Conservation (phyloP, 2,888 invertebrate species). For the Molanna angustata region DNA sequence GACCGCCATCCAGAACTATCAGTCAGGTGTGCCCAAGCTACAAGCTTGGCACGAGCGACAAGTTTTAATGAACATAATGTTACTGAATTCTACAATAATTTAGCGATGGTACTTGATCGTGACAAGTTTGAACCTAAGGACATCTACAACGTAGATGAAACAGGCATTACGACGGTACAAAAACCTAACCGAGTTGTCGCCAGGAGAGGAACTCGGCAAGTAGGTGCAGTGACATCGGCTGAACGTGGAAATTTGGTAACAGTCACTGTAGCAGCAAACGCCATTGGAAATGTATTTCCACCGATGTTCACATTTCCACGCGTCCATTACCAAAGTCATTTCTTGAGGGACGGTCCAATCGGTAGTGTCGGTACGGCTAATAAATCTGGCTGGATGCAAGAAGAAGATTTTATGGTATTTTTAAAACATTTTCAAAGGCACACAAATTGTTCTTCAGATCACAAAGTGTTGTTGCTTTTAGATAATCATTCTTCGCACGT, state of each 20-base stretch:
- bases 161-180: conserved; percentile 39
- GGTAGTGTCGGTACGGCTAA: conserved; percentile 34
- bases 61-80: conserved; percentile 4
- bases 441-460: conserved; percentile 12
- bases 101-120: conserved; percentile 31
- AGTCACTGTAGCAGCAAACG: conserved; percentile 35
- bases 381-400: conserved; percentile 37
- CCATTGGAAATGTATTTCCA: conserved; percentile 37
- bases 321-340: conserved; percentile 33
- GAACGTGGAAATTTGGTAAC: conserved; percentile 39
- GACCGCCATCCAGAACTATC: neutral
- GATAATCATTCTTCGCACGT: conserved; percentile 22
- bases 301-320: conserved; percentile 39
- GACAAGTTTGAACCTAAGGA: conserved; percentile 35
- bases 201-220: conserved; percentile 38
- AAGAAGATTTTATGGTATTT: conserved; percentile 9
- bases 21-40: neutral
- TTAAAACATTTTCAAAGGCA: conserved; percentile 19
- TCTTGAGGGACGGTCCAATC: conserved; percentile 34
- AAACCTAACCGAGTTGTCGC: conserved; percentile 38
- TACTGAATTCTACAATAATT: conserved; percentile 1
- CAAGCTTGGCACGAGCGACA: conserved; percentile 4
- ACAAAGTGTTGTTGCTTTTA: conserved; percentile 8
- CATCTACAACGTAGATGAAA: conserved; percentile 40
- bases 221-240: conserved; percentile 39